phyloP scores from a whole-genome alignment of 2,797 vertebrate genomes.

The Halcyon badia region DNA sequence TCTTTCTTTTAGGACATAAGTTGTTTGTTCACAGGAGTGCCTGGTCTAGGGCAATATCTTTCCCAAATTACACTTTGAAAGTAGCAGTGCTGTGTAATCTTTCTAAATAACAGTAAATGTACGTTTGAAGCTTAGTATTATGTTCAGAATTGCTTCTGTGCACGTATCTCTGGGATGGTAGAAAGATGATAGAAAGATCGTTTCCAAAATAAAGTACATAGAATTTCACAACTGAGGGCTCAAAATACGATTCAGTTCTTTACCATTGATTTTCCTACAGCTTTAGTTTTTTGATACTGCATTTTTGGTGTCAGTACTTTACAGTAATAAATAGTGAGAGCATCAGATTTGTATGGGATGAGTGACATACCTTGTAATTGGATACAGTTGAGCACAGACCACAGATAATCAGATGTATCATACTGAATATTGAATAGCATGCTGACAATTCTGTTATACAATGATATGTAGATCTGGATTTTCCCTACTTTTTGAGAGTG shows the following conservation, averaged over 20 bases:
- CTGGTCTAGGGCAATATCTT: background rate
- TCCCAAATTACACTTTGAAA: background rate
- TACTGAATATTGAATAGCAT: background rate
- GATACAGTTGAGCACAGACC: background rate
- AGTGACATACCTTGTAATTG: background rate
- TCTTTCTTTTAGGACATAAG: background rate
- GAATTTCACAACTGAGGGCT: background rate
- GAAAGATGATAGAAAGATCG: background rate
- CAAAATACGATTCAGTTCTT: background rate
- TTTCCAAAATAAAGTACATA: background rate
- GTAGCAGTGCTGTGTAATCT: background rate
- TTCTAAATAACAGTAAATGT: background rate
- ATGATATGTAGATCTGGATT: background rate
- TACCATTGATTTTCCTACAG: background rate
- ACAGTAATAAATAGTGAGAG: background rate
- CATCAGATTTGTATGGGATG: background rate
- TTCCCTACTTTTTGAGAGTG: background rate
- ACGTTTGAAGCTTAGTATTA: background rate
- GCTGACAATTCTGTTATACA: background rate
- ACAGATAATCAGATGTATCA: background rate
- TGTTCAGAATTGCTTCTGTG: background rate
- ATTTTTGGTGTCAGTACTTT: background rate
- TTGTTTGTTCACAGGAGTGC: background rate
- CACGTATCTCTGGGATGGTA: background rate
- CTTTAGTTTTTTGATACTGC: background rate